These are phyloP conservation scores for Anthonomus grandis DNA, from an alignment of 1,140 invertebrate genomes.

Conservation along the genomic window DNA sequence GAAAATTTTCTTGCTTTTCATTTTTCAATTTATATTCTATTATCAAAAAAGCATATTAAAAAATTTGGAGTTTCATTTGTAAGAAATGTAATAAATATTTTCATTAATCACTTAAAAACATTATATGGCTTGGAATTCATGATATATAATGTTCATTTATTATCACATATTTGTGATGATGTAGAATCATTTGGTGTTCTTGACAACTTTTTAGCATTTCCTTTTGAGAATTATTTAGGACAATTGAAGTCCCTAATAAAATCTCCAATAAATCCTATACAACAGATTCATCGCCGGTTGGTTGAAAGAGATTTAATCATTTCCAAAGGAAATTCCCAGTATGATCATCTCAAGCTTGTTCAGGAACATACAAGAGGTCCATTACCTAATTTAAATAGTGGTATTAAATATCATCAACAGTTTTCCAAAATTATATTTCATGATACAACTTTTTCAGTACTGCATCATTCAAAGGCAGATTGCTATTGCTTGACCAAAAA, in stretches of 20 bases:
- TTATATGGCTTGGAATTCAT: conserved; percentile 10
- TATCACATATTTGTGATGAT: conserved; percentile 9
- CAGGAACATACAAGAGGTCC: neutral
- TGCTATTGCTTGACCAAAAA: neutral
- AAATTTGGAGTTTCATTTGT: neutral
- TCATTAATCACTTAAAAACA: too few relatives aligned
- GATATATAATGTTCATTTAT: conserved; percentile 13
- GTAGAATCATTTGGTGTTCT: conserved; percentile 9
- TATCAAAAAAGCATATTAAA: too few relatives aligned
- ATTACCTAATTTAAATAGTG: neutral
- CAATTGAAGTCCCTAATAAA: conserved; percentile 14
- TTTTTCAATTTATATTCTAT: too few relatives aligned
- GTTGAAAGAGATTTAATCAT: neutral
- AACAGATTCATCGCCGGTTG: conserved; percentile 3
- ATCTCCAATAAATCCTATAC: conserved; percentile 9
- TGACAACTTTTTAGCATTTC: conserved; percentile 18
- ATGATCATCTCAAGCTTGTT: neutral
- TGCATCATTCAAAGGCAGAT: neutral
- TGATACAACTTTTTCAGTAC: neutral
- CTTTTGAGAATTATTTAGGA: conserved; percentile 22
- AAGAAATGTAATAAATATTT: too few relatives aligned
- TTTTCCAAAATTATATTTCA: neutral
- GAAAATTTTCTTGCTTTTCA: too few relatives aligned
- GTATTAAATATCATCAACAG: neutral
- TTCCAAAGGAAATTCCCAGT: neutral